Base-by-base conservation (phyloP, 2,888 invertebrate genomes). In the Lithodes maja region DNA sequence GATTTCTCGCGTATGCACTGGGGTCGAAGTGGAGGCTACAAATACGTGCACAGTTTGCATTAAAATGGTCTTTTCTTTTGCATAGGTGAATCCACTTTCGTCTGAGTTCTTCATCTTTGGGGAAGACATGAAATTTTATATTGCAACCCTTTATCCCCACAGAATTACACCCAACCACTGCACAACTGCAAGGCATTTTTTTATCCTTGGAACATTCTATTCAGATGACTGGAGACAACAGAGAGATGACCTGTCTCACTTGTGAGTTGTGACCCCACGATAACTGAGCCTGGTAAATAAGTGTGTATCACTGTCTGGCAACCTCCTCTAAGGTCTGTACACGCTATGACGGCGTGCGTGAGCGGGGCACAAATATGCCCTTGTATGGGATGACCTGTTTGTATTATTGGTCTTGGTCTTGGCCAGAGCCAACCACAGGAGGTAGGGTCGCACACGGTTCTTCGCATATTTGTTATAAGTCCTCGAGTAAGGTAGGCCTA, bases 161-260 rank as follows among this genome's bases (percentile, higher is more conserved):
- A 61, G 61, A 71, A 79, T 71, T n/a, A 71, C 71, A 71, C 71
- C 71, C 71, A 71, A 71, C 7, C 71, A n/a, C 71, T 71, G 71
- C 71, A 71, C 71, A 71, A n/a, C n/a, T 71, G n/a, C 71, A 71
- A n/a, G 71, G 71, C 71, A 71, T 71, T 71, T 71, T 71, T n/a
- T 15, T n/a, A n/a, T n/a, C 17, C 12, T 7, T 0, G 61, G 61
- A 5, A 61, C 61, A 61, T 7, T 61, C 5, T 61, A 61, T 61
- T 61, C 7, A 61, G 61, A 7, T 5, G 61, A 12, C 61, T 61
- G 61, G 0, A 61, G 61, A 61, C 61, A 61, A 12, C 61, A 61
- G 61, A 61, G 61, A 61, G 61, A 61, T 61, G 61, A 61, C 61
- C 61, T 61, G 61, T 61, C 61, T 61, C 7, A 61, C 61, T 12